Percentiles rank a stretch among this genome's conserved stretches.
Evolutionary conservation across 2,113 vertebrate species (phyloP).

Genomic region (Prionailurus viverrinus): DNA sequence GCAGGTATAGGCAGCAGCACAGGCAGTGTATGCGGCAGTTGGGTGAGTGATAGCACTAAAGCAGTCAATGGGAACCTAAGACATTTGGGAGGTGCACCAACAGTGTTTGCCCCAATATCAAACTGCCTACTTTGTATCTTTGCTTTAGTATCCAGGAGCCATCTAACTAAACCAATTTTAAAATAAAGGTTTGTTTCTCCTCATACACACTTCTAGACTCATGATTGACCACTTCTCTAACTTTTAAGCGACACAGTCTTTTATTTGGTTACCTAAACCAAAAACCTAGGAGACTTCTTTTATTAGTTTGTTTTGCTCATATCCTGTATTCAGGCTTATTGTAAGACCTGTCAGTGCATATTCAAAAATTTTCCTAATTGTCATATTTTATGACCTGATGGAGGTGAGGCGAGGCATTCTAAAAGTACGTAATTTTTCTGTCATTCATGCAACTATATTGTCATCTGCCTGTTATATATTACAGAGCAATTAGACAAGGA

Average conservation of each 20-base stretch:
- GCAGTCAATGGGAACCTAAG: background rate
- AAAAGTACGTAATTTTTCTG: constrained; percentile 9
- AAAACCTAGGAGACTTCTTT: background rate
- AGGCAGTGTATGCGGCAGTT: background rate
- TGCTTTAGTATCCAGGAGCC: background rate
- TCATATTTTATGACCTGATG: constrained; percentile 8
- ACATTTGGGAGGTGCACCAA: background rate
- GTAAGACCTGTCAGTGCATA: background rate
- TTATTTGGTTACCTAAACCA: background rate
- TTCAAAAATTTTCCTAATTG: background rate
- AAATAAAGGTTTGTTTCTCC: background rate
- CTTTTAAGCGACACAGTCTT: background rate
- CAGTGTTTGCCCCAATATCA: background rate
- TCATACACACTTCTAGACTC: background rate
- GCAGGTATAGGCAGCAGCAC: background rate
- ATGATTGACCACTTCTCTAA: background rate
- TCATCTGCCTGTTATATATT: background rate
- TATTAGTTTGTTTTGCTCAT: background rate
- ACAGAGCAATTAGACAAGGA: background rate
- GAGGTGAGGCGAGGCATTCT: background rate
- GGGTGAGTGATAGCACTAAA: too few species aligned
- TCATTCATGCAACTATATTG: background rate
- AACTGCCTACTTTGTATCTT: background rate
- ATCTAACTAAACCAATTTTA: background rate
- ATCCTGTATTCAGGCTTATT: background rate